phyloP scores from a whole-genome alignment of 2,888 invertebrate genomes.

The Pherbina coryleti region DNA sequence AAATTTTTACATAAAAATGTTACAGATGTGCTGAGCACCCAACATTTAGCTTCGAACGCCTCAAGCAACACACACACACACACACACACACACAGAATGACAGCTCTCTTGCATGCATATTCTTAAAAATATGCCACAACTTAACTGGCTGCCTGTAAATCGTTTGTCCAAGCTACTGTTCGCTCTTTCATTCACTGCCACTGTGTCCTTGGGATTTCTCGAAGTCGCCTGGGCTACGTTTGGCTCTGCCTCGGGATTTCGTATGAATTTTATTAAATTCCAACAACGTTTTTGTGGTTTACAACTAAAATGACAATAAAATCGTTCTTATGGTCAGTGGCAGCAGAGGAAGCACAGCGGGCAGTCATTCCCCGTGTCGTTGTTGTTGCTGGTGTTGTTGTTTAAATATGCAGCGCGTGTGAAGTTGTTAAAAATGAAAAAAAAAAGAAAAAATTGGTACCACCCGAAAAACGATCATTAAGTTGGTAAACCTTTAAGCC shows the following conservation, averaged over 20 bases:
- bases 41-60: too few species aligned
- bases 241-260: background rate
- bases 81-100: too few species aligned
- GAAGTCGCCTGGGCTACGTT: background rate
- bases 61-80: too few species aligned
- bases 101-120: too few species aligned
- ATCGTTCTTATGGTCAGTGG: constrained; percentile 1
- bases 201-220: background rate
- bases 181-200: background rate
- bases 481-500: constrained; percentile 31
- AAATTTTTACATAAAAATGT: constrained; percentile 14
- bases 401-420: constrained; percentile 9
- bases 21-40: background rate
- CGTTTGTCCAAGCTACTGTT: background rate
- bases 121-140: background rate
- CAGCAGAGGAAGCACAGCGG: constrained; percentile 6
- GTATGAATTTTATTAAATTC: constrained; percentile 21
- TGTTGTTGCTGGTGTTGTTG: background rate
- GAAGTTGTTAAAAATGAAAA: constrained; percentile 11
- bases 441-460: background rate
- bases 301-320: constrained; percentile 28
- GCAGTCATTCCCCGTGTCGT: background rate
- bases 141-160: background rate
- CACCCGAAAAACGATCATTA: constrained; percentile 30
- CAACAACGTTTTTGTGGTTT: constrained; percentile 16